Conservation (phyloP, 2,797 vertebrate species). For the Pipistrellus kuhlii region DNA sequence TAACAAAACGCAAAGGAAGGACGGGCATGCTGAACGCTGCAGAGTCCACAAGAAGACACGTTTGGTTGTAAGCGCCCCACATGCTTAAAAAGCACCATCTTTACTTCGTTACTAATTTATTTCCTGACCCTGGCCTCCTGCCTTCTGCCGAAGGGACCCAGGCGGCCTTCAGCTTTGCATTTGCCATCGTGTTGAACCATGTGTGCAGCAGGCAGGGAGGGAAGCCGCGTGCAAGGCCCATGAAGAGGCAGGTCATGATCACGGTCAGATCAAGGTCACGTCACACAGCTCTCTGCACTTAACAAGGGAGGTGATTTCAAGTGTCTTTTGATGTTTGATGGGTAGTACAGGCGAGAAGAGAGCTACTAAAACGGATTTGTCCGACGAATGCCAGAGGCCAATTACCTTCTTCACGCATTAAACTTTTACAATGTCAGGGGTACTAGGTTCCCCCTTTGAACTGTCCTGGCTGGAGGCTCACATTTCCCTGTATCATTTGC, state of each 20-base stretch:
- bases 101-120: background rate
- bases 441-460: background rate
- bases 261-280: slow-evolving; percentile 1
- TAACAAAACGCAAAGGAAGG: background rate
- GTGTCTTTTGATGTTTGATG: slow-evolving; percentile 59
- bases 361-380: slow-evolving; percentile 29
- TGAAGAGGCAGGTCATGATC: background rate
- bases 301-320: background rate
- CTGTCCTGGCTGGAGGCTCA: background rate
- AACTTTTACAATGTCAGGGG: background rate
- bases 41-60: background rate
- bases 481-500: background rate
- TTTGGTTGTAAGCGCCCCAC: background rate
- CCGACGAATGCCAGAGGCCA: slow-evolving; percentile 59
- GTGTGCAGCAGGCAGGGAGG: slow-evolving; percentile 25
- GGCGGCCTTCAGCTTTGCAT: background rate
- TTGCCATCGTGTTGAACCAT: background rate
- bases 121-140: background rate
- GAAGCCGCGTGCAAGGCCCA: background rate
- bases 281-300: background rate
- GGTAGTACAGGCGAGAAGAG: slow-evolving; percentile 11
- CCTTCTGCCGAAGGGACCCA: background rate
- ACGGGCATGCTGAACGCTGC: background rate
- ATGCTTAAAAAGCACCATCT: background rate
- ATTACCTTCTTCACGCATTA: background rate